Base-by-base conservation (phyloP, 2,888 invertebrate species). In the Perdita meconis region DNA sequence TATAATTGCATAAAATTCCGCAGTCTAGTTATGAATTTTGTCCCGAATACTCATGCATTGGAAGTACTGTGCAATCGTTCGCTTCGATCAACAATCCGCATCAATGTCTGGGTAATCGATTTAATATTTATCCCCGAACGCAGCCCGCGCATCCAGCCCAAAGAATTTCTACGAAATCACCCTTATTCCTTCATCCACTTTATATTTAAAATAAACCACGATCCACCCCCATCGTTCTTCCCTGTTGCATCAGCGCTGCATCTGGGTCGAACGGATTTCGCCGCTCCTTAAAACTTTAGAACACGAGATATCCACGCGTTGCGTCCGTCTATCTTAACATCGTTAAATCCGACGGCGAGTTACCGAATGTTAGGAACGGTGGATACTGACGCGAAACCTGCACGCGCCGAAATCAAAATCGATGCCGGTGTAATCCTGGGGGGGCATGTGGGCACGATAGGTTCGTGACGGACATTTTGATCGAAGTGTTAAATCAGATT, bases 391-490 rank as follows among this genome's bases (percentile, higher is more conserved):
- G n/a, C n/a, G 36, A 26, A 38, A 56, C 42, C 38, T 47, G 57
- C 26, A 34, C 19, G 47, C 38, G 12, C 8, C 34, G 47, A 24
- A 60, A 63, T 13, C 24, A 51, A 24, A n/a, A 36, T 24, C 51
- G 65, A 22, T 5, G 38, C n/a, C 12, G 53, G n/a, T 6, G 22
- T 73, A 61, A 70, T 70, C 65, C 53, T 64, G 19, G 19, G 19
- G 5, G n/a, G 34, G n/a, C 40, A 55, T 65, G 67, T 69, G 69
- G 38, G 51, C 22, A 40, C 50, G 24, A 44, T 40, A 10, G 50
- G 36, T 57, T 78, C 78, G 75, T 78, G 82, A 81, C 50, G 50
- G 24, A 50, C 59, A 69, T 70, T 42, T 26, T 42, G 70, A 76
- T 74, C 61, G 42, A 69, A 34, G 16, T 12, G 40, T 34, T 34